Base-by-base conservation (phyloP, 2,113 vertebrate genomes). In the Cyanoderma ruficeps region DNA sequence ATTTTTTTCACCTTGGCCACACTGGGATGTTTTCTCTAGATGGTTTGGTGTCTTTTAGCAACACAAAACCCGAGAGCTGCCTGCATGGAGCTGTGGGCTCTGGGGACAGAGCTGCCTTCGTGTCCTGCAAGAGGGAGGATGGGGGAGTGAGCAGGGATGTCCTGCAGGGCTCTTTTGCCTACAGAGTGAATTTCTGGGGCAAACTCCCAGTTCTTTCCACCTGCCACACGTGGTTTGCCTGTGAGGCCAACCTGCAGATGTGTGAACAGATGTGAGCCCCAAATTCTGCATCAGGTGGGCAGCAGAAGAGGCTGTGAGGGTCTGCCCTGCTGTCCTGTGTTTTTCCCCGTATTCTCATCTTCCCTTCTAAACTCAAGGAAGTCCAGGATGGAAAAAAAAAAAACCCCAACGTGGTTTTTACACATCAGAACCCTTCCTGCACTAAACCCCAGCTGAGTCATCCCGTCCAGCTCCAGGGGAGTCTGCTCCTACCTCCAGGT, bases 71-170 rank as follows among this genome's bases (percentile, higher is more conserved):
- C 83, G n/a, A 72, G 31, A 37, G 6, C 7, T 65, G 30, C 42
- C n/a, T 39, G 28, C 19, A 4, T 1, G 20, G 69, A 46, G 78
- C 65, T 72, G 10, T 6, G 35, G 83, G 80, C 53, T 78, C 74
- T 70, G 52, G 75, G 57, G 75, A 50, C 24, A 41, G 1, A 27
- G 47, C 53, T 55, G 79, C 37, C n/a, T 18, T 68, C 0, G 2
- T 25, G 28, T 60, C 0, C 4, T 23, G 46, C 33, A 37, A 0
- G 2, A 57, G 31, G n/a, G 37, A 39, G 75, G 82, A 33, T 0
- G 25, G 46, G 9, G 90, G 61, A 30, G 23, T 4, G 3, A n/a
- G 57, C 44, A 63, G 70, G 56, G 37, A 30, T 42, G 30, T 74
- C 59, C 64, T 81, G 72, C 37, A 28, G 37, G 9, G 25, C 7